These are phyloP conservation scores for Leptinotarsa juncta DNA, from an alignment of 2,888 invertebrate species.

Conservation along the genomic window DNA sequence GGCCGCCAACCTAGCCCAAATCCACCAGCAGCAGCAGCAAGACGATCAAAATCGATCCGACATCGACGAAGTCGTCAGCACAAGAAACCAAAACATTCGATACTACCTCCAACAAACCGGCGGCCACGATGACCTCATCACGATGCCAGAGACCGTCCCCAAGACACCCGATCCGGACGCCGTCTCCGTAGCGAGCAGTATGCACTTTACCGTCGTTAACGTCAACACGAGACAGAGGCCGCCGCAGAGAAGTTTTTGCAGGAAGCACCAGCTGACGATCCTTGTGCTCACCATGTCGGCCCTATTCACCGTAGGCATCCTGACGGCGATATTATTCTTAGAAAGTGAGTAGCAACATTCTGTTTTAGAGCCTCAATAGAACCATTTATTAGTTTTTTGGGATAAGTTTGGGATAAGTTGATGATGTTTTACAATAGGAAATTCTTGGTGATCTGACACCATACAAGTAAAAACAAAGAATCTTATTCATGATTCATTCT, in stretches of 20 bases:
- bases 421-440: too few relatives aligned
- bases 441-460: too few relatives aligned
- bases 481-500: too few relatives aligned
- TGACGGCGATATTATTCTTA: slow-evolving; percentile 84
- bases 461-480: too few relatives aligned
- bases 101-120: slow-evolving; percentile 58
- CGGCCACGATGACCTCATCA: slow-evolving; percentile 42
- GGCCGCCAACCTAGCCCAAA: slow-evolving; percentile 76
- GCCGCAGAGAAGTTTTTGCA: slow-evolving; percentile 76
- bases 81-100: slow-evolving; percentile 59
- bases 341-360: slow-evolving; percentile 78
- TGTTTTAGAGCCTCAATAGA: slow-evolving; percentile 6
- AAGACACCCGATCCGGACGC: slow-evolving; percentile 71
- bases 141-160: slow-evolving; percentile 33
- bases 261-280: slow-evolving; percentile 83
- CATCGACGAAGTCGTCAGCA: slow-evolving; percentile 49
- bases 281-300: slow-evolving; percentile 86
- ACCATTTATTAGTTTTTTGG: too few relatives aligned
- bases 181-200: slow-evolving; percentile 84
- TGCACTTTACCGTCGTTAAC: slow-evolving; percentile 88
- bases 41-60: slow-evolving; percentile 26
- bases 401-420: too few relatives aligned
- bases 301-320: slow-evolving; percentile 82
- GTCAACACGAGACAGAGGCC: slow-evolving; percentile 69
- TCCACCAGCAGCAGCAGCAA: slow-evolving; percentile 55